phyloP scores from a whole-genome alignment of 2,888 invertebrate species.

The Eupsilia transversa region DNA sequence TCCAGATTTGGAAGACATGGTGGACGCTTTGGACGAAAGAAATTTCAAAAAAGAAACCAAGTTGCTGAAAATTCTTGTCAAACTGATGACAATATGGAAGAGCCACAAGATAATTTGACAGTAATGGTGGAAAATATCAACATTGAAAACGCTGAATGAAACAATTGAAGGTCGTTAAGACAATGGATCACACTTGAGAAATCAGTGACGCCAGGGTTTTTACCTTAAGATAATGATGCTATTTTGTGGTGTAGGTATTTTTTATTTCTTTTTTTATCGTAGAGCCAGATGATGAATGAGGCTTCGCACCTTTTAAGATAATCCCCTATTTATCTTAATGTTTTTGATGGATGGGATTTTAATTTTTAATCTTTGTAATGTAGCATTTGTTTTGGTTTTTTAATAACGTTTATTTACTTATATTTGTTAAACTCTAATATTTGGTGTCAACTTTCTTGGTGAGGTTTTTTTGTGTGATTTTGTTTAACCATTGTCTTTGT shows the following conservation, averaged over 20 bases:
- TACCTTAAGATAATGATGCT: conserved; percentile 37
- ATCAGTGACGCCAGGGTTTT: conserved; percentile 21
- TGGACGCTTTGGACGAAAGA: conserved; percentile 45
- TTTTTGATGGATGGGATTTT: conserved; percentile 57
- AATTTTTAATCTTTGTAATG: conserved; percentile 47
- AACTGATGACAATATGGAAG: conserved; percentile 55
- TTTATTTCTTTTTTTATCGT: conserved; percentile 20
- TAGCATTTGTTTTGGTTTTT: conserved; percentile 1
- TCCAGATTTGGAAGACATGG: conserved; percentile 41
- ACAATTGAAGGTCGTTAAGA: conserved; percentile 35
- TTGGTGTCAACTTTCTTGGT: background rate
- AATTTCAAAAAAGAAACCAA: conserved; percentile 24
- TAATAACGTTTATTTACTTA: background rate
- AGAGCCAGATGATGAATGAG: conserved; percentile 31
- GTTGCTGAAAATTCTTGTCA: conserved; percentile 50
- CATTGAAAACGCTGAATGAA: conserved; percentile 54
- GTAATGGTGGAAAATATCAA: conserved; percentile 68
- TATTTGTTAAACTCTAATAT: background rate
- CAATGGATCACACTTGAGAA: conserved; percentile 30
- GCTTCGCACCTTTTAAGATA: conserved; percentile 39
- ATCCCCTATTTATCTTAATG: conserved; percentile 55
- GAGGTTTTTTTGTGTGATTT: background rate
- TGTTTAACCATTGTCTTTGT: conserved; percentile 40
- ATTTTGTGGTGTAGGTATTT: conserved; percentile 51
- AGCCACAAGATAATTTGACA: conserved; percentile 62